Base-by-base conservation (phyloP, 2,888 invertebrate genomes). In the Agriotes lineatus region DNA sequence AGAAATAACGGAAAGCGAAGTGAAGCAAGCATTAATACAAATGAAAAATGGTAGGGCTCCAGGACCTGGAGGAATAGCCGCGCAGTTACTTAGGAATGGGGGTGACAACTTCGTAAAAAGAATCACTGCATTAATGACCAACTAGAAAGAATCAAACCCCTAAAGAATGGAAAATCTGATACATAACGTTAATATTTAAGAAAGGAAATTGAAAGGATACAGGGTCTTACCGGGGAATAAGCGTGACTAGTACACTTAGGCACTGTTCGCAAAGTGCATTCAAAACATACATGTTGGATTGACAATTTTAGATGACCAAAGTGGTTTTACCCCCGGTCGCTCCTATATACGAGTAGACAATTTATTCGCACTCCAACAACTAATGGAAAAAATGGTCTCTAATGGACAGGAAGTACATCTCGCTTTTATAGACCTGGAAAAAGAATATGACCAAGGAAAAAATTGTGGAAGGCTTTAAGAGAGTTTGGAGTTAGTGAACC, bases 1-100 rank as follows among this genome's bases (percentile, higher is more conserved):
- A 25, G 3, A 25, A n/a, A 37, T n/a, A 7, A 50, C 61, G 54
- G 60, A 56, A n/a, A n/a, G n/a, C n/a, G n/a, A n/a, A n/a, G n/a
- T n/a, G n/a, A n/a, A n/a, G n/a, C n/a, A n/a, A n/a, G n/a, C n/a
- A n/a, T n/a, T n/a, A n/a, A n/a, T n/a, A 37, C 33, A 22, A 52
- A 60, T 48, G 20, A 48, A 18, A 48, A 48, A 18, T 10, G 19
- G 48, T 7, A 14, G 22, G 12, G 10, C 19, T 3, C 19, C 48
- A 3, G 48, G 19, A n/a, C 48, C 19, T 1, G 19, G 19, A 48
- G 16, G 16, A 3, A 18, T 48, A 1, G 4, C 48, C 2, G 12
- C 19, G n/a, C 4, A 48, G 19, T n/a, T 48, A 22, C 1, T 48
- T 19, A 48, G 19, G 7, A 18, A 48, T 48, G 45, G 48, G 12